Conservation (phyloP, 2,797 vertebrate species). For the Sphenodon punctatus region DNA sequence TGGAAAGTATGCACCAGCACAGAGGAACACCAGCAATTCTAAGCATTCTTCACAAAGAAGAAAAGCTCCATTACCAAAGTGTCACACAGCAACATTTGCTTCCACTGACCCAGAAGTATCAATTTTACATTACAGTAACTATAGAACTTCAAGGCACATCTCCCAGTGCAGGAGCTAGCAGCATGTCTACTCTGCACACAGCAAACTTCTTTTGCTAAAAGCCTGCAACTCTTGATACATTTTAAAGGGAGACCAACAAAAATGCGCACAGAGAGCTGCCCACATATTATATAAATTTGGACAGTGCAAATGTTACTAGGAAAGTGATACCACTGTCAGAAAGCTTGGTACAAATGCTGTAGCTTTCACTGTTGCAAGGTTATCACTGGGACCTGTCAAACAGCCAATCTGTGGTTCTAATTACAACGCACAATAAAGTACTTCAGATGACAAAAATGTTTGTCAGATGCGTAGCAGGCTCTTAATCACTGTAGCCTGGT, state of each 20-base stretch:
- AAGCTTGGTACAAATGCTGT: background rate
- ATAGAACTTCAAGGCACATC: background rate
- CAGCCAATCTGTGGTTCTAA: slow-evolving; percentile 4
- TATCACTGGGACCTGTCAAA: background rate
- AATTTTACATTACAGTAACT: slow-evolving; percentile 30
- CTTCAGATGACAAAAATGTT: background rate
- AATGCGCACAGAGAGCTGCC: background rate
- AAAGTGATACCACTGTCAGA: slow-evolving; percentile 5
- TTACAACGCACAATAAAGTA: accelerated
- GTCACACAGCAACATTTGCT: slow-evolving; percentile 21
- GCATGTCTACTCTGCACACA: background rate
- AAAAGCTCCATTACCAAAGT: slow-evolving; percentile 39
- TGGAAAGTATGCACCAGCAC: background rate
- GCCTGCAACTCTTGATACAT: background rate
- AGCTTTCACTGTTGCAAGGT: background rate
- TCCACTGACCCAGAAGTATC: slow-evolving; percentile 50
- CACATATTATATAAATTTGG: slow-evolving; percentile 7
- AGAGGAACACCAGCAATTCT: slow-evolving; percentile 3
- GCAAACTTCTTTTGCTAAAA: background rate
- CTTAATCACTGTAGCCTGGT: background rate
- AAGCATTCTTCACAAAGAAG: slow-evolving; percentile 33
- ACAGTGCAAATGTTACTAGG: slow-evolving; percentile 1
- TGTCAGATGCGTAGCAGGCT: slow-evolving; percentile 16
- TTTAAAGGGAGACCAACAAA: background rate
- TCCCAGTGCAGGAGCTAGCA: background rate